A percentile compares a stretch with the other conserved stretches of the same genome.
These are phyloP conservation scores for Austrolebias charrua DNA, from an alignment of 2,797 vertebrate species.

Conservation along the genomic window DNA sequence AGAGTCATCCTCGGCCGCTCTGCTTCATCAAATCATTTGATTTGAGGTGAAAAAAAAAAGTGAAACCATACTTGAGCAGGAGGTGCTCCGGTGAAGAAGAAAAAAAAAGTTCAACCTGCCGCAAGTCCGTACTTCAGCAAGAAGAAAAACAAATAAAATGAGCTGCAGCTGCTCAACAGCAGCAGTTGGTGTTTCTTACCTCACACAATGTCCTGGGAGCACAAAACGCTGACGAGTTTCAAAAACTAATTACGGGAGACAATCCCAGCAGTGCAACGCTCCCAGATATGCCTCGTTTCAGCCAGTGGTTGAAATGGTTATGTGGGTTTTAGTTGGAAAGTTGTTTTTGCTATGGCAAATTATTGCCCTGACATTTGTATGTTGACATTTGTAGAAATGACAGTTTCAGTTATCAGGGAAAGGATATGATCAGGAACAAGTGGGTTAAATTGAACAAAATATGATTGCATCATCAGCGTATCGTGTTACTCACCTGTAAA, in stretches of 20 bases:
- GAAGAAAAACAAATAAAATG: slow-evolving; percentile 13
- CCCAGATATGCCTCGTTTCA: not conserved
- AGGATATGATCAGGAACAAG: no score
- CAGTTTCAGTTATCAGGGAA: no score
- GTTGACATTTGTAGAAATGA: no score
- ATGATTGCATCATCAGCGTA: no score
- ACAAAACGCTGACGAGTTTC: slow-evolving; percentile 9
- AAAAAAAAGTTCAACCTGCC: slow-evolving; percentile 12
- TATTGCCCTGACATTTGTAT: not conserved
- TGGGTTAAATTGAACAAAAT: no score
- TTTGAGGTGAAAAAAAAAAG: slow-evolving; percentile 6
- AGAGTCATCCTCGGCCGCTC: not conserved
- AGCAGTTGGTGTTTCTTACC: not conserved
- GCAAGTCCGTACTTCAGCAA: slow-evolving; percentile 8
- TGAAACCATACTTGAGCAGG: slow-evolving; percentile 3
- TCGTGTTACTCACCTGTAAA: no score
- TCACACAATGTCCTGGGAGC: not conserved
- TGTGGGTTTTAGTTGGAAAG: not conserved
- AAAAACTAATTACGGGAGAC: slow-evolving; percentile 11
- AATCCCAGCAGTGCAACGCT: not conserved
- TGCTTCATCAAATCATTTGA: not conserved
- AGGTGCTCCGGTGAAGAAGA: slow-evolving; percentile 17
- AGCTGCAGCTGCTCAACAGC: slow-evolving; percentile 9
- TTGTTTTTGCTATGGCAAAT: not conserved
- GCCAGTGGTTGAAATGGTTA: not conserved